These are phyloP conservation scores for Neosilurus hyrtlii DNA, from an alignment of 2,797 vertebrate genomes.

Conservation along the genomic window DNA sequence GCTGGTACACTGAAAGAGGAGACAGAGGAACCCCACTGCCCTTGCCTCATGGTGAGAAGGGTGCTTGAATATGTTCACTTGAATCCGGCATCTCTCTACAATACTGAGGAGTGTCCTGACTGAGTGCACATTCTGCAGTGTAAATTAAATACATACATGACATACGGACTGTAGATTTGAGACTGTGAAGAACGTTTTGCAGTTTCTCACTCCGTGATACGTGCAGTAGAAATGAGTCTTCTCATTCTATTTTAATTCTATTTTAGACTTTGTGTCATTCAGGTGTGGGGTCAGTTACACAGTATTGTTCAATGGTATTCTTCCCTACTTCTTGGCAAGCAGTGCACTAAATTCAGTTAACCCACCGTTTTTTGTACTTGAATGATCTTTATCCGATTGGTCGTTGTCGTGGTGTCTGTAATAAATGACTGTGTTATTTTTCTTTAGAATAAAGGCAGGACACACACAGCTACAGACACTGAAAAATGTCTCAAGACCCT, in stretches of 20 bases:
- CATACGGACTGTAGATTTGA: not conserved
- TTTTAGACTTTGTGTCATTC: not conserved
- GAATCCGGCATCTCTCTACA: not conserved
- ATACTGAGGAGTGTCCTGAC: not conserved
- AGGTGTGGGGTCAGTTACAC: not conserved
- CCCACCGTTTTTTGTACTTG: not conserved
- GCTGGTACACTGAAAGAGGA: constrained; percentile 1
- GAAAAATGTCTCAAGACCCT: constrained; percentile 77
- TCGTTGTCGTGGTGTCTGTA: constrained; percentile 4
- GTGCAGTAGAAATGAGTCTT: not conserved
- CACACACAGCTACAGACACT: constrained; percentile 73
- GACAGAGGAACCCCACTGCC: not conserved
- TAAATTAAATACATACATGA: not conserved
- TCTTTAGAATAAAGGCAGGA: constrained; percentile 81
- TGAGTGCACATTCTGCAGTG: not conserved
- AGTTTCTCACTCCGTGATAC: not conserved
- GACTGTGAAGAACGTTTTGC: not conserved
- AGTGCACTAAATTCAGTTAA: not conserved
- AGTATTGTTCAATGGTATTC: not conserved
- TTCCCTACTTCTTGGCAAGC: not conserved
- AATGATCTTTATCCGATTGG: not conserved
- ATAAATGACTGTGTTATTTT: constrained; percentile 20
- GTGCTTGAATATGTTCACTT: not conserved
- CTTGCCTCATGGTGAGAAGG: not conserved
- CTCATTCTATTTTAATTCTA: not conserved